These are phyloP conservation scores for Parambassis ranga DNA, from an alignment of 2,797 vertebrate genomes.

Conservation along the genomic window DNA sequence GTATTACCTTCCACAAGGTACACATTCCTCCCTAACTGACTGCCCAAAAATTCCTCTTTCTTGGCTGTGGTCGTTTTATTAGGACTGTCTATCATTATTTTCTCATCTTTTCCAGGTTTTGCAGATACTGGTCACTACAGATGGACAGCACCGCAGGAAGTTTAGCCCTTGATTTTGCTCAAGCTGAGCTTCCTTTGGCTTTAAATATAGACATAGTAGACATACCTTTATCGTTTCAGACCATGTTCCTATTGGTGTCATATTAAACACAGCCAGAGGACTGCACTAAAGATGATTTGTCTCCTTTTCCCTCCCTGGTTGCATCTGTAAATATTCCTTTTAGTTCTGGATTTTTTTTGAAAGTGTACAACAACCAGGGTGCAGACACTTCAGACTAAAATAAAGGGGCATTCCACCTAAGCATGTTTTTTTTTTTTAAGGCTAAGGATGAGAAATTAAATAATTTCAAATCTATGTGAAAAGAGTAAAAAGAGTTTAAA, in stretches of 20 bases:
- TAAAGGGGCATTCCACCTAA: background rate
- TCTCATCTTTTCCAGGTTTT: slow-evolving; percentile 59
- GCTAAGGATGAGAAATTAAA: background rate
- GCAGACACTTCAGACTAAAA: no score
- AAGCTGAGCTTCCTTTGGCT: slow-evolving; percentile 59
- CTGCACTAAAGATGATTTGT: slow-evolving; percentile 9
- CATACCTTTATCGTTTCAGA: slow-evolving; percentile 75
- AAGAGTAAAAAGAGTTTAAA: no score
- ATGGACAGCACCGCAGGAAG: slow-evolving; percentile 51
- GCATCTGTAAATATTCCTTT: background rate
- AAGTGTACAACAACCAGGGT: no score
- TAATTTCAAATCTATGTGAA: no score
- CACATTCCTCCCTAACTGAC: slow-evolving; percentile 54
- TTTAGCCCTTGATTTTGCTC: slow-evolving; percentile 57
- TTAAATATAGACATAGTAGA: slow-evolving; percentile 76
- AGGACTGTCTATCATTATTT: slow-evolving; percentile 71
- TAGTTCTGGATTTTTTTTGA: background rate
- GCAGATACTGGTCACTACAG: slow-evolving; percentile 39
- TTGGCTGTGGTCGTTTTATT: slow-evolving; percentile 62
- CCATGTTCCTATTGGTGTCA: slow-evolving; percentile 68
- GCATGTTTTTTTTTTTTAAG: no score
- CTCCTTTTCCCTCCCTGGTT: background rate
- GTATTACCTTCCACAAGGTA: slow-evolving; percentile 57
- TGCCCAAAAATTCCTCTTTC: slow-evolving; percentile 63
- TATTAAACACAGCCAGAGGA: slow-evolving; percentile 59